Conservation (phyloP, 2,888 invertebrate species). For the Meteorus colon region DNA sequence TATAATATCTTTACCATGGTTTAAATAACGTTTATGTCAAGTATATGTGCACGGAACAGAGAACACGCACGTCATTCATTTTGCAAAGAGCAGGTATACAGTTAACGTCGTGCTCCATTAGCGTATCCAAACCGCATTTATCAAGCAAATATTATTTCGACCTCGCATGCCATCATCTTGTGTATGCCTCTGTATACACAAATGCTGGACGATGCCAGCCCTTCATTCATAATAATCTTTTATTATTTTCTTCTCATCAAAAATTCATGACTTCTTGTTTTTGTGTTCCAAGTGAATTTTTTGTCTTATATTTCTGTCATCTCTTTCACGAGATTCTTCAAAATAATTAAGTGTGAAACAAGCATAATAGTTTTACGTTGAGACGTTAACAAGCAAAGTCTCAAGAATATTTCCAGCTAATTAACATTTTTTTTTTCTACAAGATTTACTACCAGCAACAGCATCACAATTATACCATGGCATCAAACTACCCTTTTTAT, state of each 20-base stretch:
- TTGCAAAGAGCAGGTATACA: constrained; percentile 18
- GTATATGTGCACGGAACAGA: neutral
- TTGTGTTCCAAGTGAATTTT: neutral
- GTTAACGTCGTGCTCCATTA: constrained; percentile 34
- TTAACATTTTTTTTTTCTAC: constrained; percentile 6
- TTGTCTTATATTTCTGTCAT: neutral
- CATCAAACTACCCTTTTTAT: neutral
- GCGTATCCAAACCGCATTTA: constrained; percentile 48
- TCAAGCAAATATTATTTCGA: constrained; percentile 59
- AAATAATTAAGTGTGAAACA: constrained; percentile 22
- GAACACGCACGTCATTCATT: constrained; percentile 13
- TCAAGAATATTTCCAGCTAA: neutral
- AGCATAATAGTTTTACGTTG: neutral
- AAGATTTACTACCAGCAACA: neutral
- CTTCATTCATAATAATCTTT: constrained; percentile 15
- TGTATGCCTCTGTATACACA: neutral
- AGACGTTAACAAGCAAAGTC: constrained; percentile 1
- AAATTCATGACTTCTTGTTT: neutral
- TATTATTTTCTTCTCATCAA: neutral
- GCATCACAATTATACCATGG: neutral
- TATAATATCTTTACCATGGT: neutral
- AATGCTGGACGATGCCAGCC: neutral
- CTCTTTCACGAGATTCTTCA: neutral
- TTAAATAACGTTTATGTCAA: constrained; percentile 2
- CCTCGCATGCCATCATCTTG: constrained; percentile 60